Conservation (phyloP, 1,140 invertebrate genomes). For the Mizuhopecten yessoensis region DNA sequence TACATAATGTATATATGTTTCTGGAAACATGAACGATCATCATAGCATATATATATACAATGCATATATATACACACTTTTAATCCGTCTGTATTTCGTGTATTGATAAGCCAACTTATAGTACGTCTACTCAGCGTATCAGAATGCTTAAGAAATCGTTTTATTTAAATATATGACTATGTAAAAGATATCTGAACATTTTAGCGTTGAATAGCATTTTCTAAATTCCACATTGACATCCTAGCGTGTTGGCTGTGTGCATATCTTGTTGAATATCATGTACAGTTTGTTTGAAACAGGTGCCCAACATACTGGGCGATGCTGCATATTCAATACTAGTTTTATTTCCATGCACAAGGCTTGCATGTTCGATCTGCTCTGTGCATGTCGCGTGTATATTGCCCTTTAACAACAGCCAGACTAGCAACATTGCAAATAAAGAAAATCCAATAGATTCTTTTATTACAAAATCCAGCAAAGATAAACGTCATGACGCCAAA, state of each 20-base stretch:
- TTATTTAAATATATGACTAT: not conserved
- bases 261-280: not conserved
- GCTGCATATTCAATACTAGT: not conserved
- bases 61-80: too few species aligned
- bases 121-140: too few species aligned
- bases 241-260: not conserved
- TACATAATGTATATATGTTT: too few species aligned
- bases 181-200: not conserved
- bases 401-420: not conserved
- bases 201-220: not conserved
- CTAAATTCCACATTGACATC: not conserved
- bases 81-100: too few species aligned
- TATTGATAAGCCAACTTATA: too few species aligned
- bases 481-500: constrained; percentile 24
- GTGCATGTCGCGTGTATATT: not conserved
- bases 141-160: too few species aligned
- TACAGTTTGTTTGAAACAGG: not conserved
- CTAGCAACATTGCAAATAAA: not conserved
- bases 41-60: too few species aligned
- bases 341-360: not conserved
- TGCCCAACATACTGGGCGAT: not conserved
- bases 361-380: not conserved
- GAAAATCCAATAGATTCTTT: not conserved
- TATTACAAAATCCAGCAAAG: not conserved
- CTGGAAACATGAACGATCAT: too few species aligned